Evolutionary conservation across 2,797 vertebrate genomes (phyloP), one percentile per base, ranked within the genome.

Genomic region (Tenualosa thibaudeaui): DNA sequence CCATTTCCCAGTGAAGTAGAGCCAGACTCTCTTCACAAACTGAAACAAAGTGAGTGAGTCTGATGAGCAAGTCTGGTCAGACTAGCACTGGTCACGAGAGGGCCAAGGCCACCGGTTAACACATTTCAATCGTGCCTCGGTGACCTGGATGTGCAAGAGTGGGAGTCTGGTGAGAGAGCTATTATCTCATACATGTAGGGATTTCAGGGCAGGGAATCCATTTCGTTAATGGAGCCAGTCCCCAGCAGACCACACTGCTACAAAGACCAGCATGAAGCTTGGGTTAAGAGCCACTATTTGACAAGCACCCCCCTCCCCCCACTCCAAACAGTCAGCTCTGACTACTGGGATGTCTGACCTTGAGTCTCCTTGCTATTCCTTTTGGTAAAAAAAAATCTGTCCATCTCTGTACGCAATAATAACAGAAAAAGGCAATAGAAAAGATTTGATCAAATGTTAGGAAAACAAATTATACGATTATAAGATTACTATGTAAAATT

Each of bases 191-290:
- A 46, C 71, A 7, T 43, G 19, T 12, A 78, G 37, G 68, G 68
- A 22, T 78, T 78, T 78, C 17, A 46, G 71, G 40, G 37, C 71
- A 46, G 71, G 37, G 71, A 78, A 46, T 43, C 71, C 71, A 78
- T 78, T 22, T 43, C 40, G 43, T 46, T 78, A 78, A 78, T 78
- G 71, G 37, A 78, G 71, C 40, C 15, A 71, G 68, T 10, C 71
- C 71, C 71, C 37, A 78, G 71, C 5, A 43, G 37, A 78, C 71
- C 71, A 78, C 71, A 78, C 19, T 43, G 40, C 71, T 78, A 22
- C 43, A n/a, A 40, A 78, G 37, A 78, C 37, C 40, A 62, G 58
- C 7, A 8, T 62, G 58, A 62, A n/a, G 58, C 24, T 62, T 62
- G 5, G 58, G 58, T 62, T 62, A 62, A 62, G n/a, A 62, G 58